Evolutionary conservation across 2,797 vertebrate species (phyloP), one percentile per base, ranked within the genome.

Genomic region (Neomorphus geoffroyi): DNA sequence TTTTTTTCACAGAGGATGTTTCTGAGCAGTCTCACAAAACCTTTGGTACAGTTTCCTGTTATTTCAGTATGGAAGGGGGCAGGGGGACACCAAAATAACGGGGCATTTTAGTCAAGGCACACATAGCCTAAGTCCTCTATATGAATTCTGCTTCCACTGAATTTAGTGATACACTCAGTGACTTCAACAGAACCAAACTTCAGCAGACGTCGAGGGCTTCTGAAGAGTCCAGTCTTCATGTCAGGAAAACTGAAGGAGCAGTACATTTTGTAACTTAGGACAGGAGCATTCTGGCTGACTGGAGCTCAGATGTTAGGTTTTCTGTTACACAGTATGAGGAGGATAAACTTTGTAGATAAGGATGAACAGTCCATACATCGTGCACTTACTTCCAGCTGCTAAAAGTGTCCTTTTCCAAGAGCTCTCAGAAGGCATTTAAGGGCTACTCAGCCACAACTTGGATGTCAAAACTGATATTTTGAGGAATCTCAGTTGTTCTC

Each of bases 401-500:
- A 92, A 72, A 94, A 92, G 60, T 83, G 69, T 80, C 26, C 27
- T 75, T 92, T 90, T 91, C 80, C 46, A 58, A 64, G 50, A 78
- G 61, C n/a, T 85, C 71, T 74, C 75, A 33, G 35, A 89, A 70
- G 24, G 75, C 41, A 14, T 57, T 51, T 56, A 88, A 86, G 43
- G 79, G 35, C 65, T 62, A 70, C 64, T 75, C 65, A 78, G 81
- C 41, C 46, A 4, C 61, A 74, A 43, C 57, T 89, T 91, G 75
- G 50, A 65, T 92, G 57, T 93, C 61, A 91, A 32, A 94, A 93
- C 71, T 8, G 18, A n/a, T 78, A 74, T 89, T 90, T 94, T 75
- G 69, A 94, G 50, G 16, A 61, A 69, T 43, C 72, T 89, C 69
- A 24, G 41, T 82, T 93, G 32, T 89, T 86, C 50, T 88, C 22